phyloP scores from a whole-genome alignment of 2,888 invertebrate genomes.

The Spodoptera picta region DNA sequence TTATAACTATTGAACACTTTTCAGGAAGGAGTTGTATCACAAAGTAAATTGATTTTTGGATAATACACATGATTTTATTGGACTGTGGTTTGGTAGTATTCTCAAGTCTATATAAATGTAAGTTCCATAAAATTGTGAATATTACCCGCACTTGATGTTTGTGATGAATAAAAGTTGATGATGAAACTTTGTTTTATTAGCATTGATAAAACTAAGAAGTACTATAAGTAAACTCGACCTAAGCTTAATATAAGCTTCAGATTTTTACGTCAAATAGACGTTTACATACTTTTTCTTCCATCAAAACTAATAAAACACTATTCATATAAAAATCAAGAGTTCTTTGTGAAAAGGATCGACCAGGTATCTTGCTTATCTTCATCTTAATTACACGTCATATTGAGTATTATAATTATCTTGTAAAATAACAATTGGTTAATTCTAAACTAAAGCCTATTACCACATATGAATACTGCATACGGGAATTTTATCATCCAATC shows the following conservation, averaged over 20 bases:
- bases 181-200: no score
- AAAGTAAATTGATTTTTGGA: conserved; percentile 25
- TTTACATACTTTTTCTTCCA: no score
- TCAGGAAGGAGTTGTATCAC: conserved; percentile 52
- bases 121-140: conserved; percentile 19
- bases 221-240: no score
- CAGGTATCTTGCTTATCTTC: conserved; percentile 12
- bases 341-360: conserved; percentile 13
- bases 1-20: conserved; percentile 65
- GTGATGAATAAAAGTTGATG: no score
- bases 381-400: conserved; percentile 35
- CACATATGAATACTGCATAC: conserved; percentile 45
- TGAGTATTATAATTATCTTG: conserved; percentile 58
- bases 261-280: no score
- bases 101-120: conserved; percentile 16
- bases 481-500: conserved; percentile 36
- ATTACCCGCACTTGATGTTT: not conserved
- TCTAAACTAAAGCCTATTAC: conserved; percentile 47
- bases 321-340: not conserved
- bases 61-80: conserved; percentile 24
- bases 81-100: conserved; percentile 16
- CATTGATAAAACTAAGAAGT: no score
- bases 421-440: conserved; percentile 40
- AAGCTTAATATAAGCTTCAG: no score
- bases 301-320: no score